Evolutionary conservation across 2,797 vertebrate species (phyloP).

Genomic region (Pogoniulus pusillus): DNA sequence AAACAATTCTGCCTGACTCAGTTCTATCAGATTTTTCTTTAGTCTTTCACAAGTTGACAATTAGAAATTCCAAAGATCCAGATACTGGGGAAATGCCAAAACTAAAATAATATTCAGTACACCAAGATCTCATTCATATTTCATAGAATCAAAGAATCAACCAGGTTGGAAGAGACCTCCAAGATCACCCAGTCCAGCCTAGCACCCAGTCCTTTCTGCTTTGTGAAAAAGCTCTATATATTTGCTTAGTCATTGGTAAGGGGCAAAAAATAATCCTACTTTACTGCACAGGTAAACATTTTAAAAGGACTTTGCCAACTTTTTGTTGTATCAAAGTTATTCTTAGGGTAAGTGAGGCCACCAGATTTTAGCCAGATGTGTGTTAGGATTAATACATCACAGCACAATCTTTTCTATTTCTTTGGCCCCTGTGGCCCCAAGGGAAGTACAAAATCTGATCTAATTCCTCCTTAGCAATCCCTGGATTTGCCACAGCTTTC

Average conservation of each 20-base stretch:
- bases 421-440: neutral
- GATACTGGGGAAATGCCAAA: neutral
- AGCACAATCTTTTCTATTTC: neutral
- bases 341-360: neutral
- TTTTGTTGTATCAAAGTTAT: neutral
- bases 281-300: neutral
- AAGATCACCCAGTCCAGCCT: no score
- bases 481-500: neutral
- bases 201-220: no score
- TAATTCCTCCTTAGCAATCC: neutral
- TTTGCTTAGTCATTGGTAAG: neutral
- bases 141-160: no score
- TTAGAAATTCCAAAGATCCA: neutral
- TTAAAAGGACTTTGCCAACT: neutral
- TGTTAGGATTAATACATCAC: neutral
- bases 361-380: neutral
- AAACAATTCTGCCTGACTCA: neutral
- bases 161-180: no score
- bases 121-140: neutral
- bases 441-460: neutral
- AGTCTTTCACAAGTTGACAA: neutral
- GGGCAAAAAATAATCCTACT: neutral
- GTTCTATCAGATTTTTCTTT: neutral
- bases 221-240: neutral
- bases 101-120: neutral